Base-by-base conservation (phyloP, 2,797 vertebrate species). In the Micropoecilia bifurca region DNA sequence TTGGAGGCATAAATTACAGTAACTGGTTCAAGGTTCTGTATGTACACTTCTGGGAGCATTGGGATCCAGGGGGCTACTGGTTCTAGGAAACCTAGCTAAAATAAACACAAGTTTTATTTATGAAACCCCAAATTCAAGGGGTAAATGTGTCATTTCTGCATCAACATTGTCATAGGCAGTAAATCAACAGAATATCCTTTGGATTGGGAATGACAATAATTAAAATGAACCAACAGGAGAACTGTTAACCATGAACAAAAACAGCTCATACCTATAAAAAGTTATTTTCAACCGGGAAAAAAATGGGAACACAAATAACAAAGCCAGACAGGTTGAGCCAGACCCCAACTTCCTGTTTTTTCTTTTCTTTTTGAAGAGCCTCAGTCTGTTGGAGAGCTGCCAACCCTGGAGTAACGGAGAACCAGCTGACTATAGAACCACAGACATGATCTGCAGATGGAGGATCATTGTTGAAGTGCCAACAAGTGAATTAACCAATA, bases 61-160 rank as follows among this genome's bases (percentile, higher is more conserved):
- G 47, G 47, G 47, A 48, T 16, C 4, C 4, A 16, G 4, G 20
- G 86, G 43, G 16, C 2, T 1, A 36, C 25, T 69, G 82, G 48
- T 77, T 75, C 55, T 47, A 39, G 71, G 47, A 82, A 66, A 74
- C 73, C 79, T 33, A 39, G 47, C 45, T 28, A 77, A 89, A 91
- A 91, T 90, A 90, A 93, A 92, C 84, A 88, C 25, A 0, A 77
- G 81, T 81, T 89, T 89, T 76, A 89, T 57, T 90, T 90, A 86
- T 81, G 75, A 89, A 69, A 82, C 78, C 82, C 85, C 83, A 79
- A 78, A 76, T n/a, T 72, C 12, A 41, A 50, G 75, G 77, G 47
- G 69, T 82, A 74, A 79, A 71, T 79, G 76, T 82, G 75, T 36
- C 66, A n/a, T 28, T 28, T 69, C 78, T 83, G 73, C 74, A 5